A percentile compares a stretch with the other conserved stretches of the same genome.
phyloP scores from a whole-genome alignment of 35 echinoderm and acorn worm species.

The Eucidaris tribuloides region DNA sequence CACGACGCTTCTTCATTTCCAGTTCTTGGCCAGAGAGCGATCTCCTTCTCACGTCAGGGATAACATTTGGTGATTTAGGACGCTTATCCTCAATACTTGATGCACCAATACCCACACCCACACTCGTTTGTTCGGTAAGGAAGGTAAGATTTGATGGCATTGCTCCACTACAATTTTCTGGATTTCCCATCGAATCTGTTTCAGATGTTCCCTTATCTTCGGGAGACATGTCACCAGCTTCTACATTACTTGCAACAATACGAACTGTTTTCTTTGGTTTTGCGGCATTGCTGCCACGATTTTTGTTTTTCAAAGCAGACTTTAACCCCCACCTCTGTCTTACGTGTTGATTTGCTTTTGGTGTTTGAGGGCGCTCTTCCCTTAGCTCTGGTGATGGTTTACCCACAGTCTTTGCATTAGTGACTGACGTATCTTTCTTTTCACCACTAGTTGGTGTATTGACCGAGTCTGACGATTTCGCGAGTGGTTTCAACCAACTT shows the following conservation, averaged over 20 bases:
- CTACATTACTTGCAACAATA: neutral
- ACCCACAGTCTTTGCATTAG: neutral
- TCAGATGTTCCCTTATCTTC: neutral
- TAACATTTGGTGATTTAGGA: conserved; percentile 17
- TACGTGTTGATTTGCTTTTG: neutral
- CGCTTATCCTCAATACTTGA: too few species aligned
- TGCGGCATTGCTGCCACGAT: neutral
- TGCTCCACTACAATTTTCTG: neutral
- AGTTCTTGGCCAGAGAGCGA: neutral
- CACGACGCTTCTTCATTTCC: conserved; percentile 16
- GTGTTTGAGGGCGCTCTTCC: neutral
- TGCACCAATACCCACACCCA: neutral
- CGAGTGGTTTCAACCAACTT: neutral
- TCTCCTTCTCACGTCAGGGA: conserved; percentile 40
- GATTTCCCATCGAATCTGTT: neutral
- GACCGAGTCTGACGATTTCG: neutral
- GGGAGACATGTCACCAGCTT: neutral
- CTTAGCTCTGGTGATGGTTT: too few species aligned
- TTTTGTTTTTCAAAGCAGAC: conserved; percentile 24
- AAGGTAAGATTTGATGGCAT: neutral
- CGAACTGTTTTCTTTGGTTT: conserved; percentile 24
- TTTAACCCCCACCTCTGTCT: conserved; percentile 2
- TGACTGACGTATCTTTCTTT: neutral
- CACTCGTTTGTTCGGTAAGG: neutral
- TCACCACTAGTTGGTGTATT: neutral